phyloP scores from a whole-genome alignment of 2,113 vertebrate species.

The Rhipidura dahli region DNA sequence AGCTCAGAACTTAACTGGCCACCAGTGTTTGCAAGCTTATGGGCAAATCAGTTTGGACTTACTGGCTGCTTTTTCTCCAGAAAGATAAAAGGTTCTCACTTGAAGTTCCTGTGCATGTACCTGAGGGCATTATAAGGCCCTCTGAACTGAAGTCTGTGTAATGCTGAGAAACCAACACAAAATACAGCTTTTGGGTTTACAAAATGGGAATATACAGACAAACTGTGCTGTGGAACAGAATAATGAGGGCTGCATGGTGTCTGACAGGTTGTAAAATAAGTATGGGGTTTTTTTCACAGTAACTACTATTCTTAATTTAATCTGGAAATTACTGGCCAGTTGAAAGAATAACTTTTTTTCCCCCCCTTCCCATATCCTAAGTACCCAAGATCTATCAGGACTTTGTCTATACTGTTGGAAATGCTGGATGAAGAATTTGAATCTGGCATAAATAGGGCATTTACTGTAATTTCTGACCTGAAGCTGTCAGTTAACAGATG shows the following conservation, averaged over 20 bases:
- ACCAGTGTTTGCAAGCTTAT: not conserved
- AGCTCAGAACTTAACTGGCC: not conserved
- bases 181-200: not conserved
- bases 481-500: not conserved
- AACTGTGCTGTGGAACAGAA: not conserved
- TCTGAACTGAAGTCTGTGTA: not conserved
- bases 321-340: not conserved
- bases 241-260: not conserved
- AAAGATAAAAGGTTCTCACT: not conserved
- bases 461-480: not conserved
- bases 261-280: not conserved
- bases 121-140: not conserved
- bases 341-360: not conserved
- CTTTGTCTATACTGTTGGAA: not conserved
- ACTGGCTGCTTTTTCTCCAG: not conserved
- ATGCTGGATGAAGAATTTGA: not conserved
- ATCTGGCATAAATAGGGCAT: not conserved
- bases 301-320: not conserved
- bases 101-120: not conserved
- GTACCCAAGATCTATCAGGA: not conserved
- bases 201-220: not conserved
- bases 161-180: not conserved
- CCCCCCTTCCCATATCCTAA: rapidly evolving
- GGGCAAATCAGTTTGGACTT: not conserved
- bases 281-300: not conserved